These are phyloP conservation scores for Panopea generosa DNA, from an alignment of 2,888 invertebrate species.

Conservation along the genomic window DNA sequence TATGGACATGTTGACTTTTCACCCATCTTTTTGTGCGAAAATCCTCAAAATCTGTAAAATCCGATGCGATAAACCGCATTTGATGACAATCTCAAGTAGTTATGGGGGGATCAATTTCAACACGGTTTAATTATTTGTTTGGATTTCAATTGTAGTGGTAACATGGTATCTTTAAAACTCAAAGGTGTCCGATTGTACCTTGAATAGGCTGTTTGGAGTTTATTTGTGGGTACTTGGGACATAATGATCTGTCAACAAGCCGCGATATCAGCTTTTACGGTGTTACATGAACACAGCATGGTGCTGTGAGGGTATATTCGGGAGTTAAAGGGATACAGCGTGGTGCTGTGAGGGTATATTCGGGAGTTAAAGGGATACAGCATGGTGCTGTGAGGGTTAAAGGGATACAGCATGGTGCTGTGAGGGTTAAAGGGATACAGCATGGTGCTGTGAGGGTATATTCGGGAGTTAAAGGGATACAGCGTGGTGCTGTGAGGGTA, in stretches of 20 bases:
- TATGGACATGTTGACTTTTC: slow-evolving; percentile 61
- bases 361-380: no score
- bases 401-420: no score
- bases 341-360: no score
- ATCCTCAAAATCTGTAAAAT: slow-evolving; percentile 37
- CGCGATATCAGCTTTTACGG: slow-evolving; percentile 33
- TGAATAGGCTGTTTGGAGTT: slow-evolving; percentile 22
- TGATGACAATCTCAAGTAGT: slow-evolving; percentile 35
- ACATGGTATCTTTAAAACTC: slow-evolving; percentile 20
- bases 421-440: no score
- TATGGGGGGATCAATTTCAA: slow-evolving; percentile 51
- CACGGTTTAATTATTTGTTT: slow-evolving; percentile 61
- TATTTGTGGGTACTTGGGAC: slow-evolving; percentile 43
- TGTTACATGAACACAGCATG: slow-evolving; percentile 51
- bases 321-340: no score
- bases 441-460: no score
- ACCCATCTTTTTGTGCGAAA: slow-evolving; percentile 10
- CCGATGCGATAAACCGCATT: slow-evolving; percentile 21
- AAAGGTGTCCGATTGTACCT: slow-evolving; percentile 39
- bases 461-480: no score
- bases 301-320: slow-evolving; percentile 46
- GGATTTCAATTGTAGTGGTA: slow-evolving; percentile 46
- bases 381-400: no score
- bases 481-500: no score
- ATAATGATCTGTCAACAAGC: slow-evolving; percentile 35